These are phyloP conservation scores for Heterodera carotae DNA, from an alignment of 1,140 invertebrate genomes.

Conservation along the genomic window DNA sequence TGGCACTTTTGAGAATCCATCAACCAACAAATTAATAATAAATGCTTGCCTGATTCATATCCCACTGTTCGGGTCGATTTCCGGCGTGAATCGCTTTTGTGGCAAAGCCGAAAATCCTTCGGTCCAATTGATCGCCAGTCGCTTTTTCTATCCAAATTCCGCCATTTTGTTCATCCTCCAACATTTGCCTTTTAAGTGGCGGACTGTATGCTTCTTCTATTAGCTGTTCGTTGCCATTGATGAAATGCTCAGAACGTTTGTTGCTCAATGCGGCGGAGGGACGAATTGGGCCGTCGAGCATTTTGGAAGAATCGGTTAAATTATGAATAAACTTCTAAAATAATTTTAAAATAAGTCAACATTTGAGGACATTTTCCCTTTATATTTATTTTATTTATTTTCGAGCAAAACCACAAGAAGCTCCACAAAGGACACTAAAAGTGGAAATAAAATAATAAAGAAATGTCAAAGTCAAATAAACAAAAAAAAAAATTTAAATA, in stretches of 20 bases:
- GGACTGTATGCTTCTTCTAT: background rate
- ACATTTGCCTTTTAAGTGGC: background rate
- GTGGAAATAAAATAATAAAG: too few relatives aligned
- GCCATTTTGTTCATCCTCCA: background rate
- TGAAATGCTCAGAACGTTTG: background rate
- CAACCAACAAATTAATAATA: conserved; percentile 10
- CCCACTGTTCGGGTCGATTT: conserved; percentile 35
- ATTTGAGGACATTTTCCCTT: too few relatives aligned
- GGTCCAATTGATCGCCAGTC: background rate
- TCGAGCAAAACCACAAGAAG: too few relatives aligned
- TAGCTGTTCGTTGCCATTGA: background rate
- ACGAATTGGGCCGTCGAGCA: background rate
- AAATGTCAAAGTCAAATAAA: too few relatives aligned
- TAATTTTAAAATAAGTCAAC: too few relatives aligned
- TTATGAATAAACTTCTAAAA: background rate
- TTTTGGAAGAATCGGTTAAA: background rate
- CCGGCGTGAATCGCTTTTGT: conserved; percentile 39
- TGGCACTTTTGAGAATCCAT: background rate
- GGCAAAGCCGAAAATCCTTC: conserved; percentile 28
- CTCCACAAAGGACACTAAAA: too few relatives aligned
- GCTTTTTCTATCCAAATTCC: background rate
- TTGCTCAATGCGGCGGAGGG: background rate
- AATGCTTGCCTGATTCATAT: conserved; percentile 44
- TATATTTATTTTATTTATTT: too few relatives aligned
- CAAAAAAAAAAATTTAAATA: too few relatives aligned